A percentile compares a stretch with the other conserved stretches of the same genome.
phyloP scores from a whole-genome alignment of 2,888 invertebrate species.

The Xanthia togata region DNA sequence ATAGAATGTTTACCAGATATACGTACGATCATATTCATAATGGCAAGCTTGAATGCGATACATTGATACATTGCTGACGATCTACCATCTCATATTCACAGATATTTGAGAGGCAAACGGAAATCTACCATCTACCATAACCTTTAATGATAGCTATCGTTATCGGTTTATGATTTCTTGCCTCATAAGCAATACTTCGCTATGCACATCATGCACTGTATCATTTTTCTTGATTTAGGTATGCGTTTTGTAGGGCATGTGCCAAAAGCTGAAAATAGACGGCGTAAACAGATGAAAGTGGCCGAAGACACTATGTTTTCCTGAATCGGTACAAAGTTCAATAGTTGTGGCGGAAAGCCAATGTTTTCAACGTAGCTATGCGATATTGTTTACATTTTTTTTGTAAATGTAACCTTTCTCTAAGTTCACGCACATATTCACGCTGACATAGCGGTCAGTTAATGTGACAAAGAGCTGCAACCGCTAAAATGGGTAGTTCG shows the following conservation, averaged over 20 bases:
- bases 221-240: conserved; percentile 57
- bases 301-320: conserved; percentile 82
- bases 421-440: conserved; percentile 45
- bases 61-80: conserved; percentile 14
- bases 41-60: conserved; percentile 43
- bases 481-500: conserved; percentile 74
- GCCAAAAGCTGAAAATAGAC: conserved; percentile 86
- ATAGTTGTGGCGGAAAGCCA: conserved; percentile 84
- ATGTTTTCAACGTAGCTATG: conserved; percentile 74
- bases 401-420: conserved; percentile 51
- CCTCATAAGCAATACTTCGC: conserved; percentile 32
- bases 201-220: conserved; percentile 57
- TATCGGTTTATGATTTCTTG: conserved; percentile 24
- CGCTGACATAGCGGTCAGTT: conserved; percentile 62
- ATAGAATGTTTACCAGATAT: conserved; percentile 29
- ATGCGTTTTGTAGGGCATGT: conserved; percentile 63
- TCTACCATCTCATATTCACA: conserved; percentile 23
- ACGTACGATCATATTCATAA: conserved; percentile 39
- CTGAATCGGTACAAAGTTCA: conserved; percentile 88
- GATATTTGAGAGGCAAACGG: conserved; percentile 45
- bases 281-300: conserved; percentile 82
- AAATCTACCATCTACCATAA: conserved; percentile 35
- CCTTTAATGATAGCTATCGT: conserved; percentile 23
- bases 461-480: conserved; percentile 68
- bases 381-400: conserved; percentile 70